phyloP scores from a whole-genome alignment of 2,888 invertebrate genomes.

The Odontocerum albicorne region DNA sequence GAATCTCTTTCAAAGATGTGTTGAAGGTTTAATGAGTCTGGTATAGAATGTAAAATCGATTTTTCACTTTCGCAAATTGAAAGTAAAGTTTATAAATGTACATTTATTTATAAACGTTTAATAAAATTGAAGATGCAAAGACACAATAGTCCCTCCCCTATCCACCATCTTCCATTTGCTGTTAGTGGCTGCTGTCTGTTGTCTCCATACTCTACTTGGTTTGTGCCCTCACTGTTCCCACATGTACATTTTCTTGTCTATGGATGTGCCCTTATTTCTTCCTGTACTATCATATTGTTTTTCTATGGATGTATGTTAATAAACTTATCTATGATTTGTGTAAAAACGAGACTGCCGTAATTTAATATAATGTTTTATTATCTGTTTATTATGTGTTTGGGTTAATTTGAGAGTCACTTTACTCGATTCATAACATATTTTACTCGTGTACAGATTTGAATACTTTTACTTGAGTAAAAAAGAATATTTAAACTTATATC shows the following conservation, averaged over 20 bases:
- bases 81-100: no score
- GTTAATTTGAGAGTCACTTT: neutral
- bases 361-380: neutral
- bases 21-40: no score
- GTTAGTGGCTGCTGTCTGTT: conserved; percentile 63
- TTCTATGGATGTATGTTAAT: conserved; percentile 22
- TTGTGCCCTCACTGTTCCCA: conserved; percentile 32
- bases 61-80: no score
- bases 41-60: no score
- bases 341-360: conserved; percentile 18
- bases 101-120: no score
- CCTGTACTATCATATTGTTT: conserved; percentile 10
- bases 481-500: no score
- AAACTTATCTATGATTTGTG: conserved; percentile 8
- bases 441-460: no score
- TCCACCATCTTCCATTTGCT: conserved; percentile 48
- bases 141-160: no score
- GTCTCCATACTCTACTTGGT: conserved; percentile 40
- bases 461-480: no score
- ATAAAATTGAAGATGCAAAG: no score
- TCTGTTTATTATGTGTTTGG: neutral
- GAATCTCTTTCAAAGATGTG: no score
- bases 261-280: conserved; percentile 26
- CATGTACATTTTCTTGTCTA: conserved; percentile 30
- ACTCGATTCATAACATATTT: no score